A percentile compares a stretch with the other conserved stretches of the same genome.
These are phyloP conservation scores for Doris montereyensis DNA, from an alignment of 2,888 invertebrate genomes.

Conservation along the genomic window DNA sequence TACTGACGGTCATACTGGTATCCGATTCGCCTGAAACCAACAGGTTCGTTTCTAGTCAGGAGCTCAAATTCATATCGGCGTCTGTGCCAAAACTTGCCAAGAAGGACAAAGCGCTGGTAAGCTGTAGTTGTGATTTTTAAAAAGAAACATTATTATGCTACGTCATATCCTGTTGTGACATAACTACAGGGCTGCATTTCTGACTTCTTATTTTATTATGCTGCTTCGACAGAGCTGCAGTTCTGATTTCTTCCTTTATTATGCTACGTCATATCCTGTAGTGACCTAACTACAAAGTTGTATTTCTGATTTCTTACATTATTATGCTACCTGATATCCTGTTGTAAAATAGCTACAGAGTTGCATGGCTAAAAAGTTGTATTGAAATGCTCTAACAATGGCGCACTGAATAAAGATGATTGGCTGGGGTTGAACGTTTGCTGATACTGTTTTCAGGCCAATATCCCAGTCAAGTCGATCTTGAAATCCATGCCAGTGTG, in stretches of 20 bases:
- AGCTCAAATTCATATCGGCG: constrained; percentile 18
- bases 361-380: not conserved
- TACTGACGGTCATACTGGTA: constrained; percentile 3
- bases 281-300: too few species aligned
- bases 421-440: not conserved
- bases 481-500: constrained; percentile 72
- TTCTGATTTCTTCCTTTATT: too few species aligned
- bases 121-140: too few species aligned
- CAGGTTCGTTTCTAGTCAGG: constrained; percentile 6
- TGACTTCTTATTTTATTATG: too few species aligned
- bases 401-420: not conserved
- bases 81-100: constrained; percentile 3
- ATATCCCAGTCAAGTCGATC: constrained; percentile 74
- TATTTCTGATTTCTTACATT: too few species aligned
- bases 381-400: not conserved
- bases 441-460: constrained; percentile 11
- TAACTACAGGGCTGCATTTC: too few species aligned
- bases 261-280: too few species aligned
- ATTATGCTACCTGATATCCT: too few species aligned
- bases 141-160: too few species aligned
- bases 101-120: constrained; percentile 3
- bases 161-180: too few species aligned
- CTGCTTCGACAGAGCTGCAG: too few species aligned
- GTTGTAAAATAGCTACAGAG: too few species aligned
- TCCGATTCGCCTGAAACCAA: constrained; percentile 28